Conservation (phyloP, 2,797 vertebrate species). For the Coranthus polyacanthus region DNA sequence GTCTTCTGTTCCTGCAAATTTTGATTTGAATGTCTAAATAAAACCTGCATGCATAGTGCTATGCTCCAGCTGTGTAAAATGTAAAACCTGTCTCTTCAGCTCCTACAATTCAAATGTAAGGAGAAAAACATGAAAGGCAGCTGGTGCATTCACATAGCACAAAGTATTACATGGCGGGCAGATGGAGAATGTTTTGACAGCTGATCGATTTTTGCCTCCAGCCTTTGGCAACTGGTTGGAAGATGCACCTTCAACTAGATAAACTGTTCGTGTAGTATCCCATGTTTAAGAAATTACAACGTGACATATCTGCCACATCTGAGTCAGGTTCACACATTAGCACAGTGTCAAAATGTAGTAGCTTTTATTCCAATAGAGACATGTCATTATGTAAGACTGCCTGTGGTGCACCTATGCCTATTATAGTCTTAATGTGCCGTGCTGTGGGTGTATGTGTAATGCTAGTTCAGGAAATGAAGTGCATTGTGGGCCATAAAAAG, state of each 20-base stretch:
- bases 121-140: neutral
- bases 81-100: neutral
- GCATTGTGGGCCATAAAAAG: constrained; percentile 75
- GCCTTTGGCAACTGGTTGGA: neutral
- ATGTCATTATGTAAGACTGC: constrained; percentile 33
- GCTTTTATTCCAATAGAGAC: constrained; percentile 21
- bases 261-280: neutral
- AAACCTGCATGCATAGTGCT: neutral
- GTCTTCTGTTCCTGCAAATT: neutral
- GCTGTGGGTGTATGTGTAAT: constrained; percentile 57
- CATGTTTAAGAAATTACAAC: neutral
- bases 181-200: neutral
- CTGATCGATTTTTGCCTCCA: neutral
- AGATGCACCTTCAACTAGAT: neutral
- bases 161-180: neutral
- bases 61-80: neutral
- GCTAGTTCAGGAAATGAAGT: constrained; percentile 71
- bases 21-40: constrained; percentile 8
- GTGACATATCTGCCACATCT: neutral
- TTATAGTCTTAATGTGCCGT: constrained; percentile 57
- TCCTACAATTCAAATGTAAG: neutral
- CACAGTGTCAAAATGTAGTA: neutral
- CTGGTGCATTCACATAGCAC: neutral
- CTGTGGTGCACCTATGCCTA: constrained; percentile 50
- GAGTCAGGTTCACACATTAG: neutral